A percentile compares a stretch with the other conserved stretches of the same genome.
Conservation (phyloP, 1,140 invertebrate species). For the Augochlora pura region DNA sequence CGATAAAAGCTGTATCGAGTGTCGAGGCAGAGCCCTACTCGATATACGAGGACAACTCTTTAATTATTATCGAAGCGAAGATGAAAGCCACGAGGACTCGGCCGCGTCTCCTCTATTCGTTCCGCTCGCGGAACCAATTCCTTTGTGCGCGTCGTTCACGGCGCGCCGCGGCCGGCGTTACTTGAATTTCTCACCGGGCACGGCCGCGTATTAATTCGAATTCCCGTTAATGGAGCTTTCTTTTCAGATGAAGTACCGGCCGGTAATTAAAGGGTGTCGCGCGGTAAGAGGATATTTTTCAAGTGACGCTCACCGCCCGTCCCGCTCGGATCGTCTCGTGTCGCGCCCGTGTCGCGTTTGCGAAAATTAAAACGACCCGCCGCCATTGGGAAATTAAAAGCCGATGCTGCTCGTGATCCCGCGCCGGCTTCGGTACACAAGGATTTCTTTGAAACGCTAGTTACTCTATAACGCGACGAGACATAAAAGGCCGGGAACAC, state of each 20-base stretch:
- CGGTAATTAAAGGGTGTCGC: slow-evolving; percentile 20
- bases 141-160: slow-evolving; percentile 1
- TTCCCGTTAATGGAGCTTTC: neutral
- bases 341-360: neutral
- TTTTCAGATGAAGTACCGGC: neutral
- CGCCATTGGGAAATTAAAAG: no score
- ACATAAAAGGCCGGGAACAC: no score
- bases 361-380: neutral
- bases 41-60: no score
- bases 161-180: no score
- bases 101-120: neutral
- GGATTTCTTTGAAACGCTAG: no score
- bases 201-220: slow-evolving; percentile 32
- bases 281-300: slow-evolving; percentile 16
- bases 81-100: neutral
- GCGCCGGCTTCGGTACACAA: no score
- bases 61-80: no score
- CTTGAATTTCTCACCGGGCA: neutral
- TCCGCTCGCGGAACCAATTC: slow-evolving; percentile 5
- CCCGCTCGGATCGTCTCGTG: neutral
- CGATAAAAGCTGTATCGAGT: no score
- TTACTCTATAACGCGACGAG: no score
- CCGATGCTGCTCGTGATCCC: no score
- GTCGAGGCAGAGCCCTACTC: no score
- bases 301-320: neutral